Evolutionary conservation across 2,888 invertebrate genomes (phyloP).

Genomic region (Eupithecia abbreviata): DNA sequence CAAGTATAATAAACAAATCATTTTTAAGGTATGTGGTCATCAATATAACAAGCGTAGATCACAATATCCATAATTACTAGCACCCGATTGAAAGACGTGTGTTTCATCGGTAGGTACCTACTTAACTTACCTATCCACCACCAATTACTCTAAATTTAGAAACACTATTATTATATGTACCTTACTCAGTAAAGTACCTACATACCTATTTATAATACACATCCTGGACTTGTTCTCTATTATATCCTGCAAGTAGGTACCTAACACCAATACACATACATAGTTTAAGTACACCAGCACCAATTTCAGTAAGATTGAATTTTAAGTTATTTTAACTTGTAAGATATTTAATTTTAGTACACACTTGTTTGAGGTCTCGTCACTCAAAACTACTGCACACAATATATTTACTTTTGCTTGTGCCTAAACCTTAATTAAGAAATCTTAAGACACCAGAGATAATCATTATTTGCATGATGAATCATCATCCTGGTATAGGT

Average conservation of each 20-base stretch:
- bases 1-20: neutral
- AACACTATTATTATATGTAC: neutral
- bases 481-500: neutral
- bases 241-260: too few species aligned
- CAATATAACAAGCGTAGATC: neutral
- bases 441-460: neutral
- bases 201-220: neutral
- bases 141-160: neutral
- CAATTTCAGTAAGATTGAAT: neutral
- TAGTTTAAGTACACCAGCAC: too few species aligned
- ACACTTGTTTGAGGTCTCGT: neutral
- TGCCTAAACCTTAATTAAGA: neutral
- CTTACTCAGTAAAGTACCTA: neutral
- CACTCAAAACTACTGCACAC: neutral
- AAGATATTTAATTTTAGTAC: too few species aligned
- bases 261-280: too few species aligned
- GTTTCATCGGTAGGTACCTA: neutral
- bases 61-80: neutral
- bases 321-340: too few species aligned
- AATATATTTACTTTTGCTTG: too few species aligned
- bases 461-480: neutral
- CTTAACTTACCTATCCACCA: too few species aligned
- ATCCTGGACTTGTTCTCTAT: too few species aligned
- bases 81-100: neutral
- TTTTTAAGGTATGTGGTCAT: neutral